phyloP scores from a whole-genome alignment of 37 sponge, comb jelly and placozoan species.

The Bolinopsis microptera region DNA sequence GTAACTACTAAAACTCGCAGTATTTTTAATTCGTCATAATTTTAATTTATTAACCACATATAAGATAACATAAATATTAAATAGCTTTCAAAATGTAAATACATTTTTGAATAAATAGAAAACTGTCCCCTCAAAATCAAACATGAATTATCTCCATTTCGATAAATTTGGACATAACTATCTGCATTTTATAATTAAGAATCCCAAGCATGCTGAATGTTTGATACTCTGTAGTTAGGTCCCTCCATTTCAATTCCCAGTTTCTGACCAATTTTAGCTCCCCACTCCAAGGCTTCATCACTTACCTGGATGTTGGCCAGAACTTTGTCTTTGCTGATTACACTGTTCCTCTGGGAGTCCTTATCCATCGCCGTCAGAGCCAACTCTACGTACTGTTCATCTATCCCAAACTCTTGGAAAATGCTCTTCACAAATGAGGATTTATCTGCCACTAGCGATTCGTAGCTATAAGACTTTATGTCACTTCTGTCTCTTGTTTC shows the following conservation, averaged over 20 bases:
- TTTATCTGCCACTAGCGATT: constrained; percentile 13
- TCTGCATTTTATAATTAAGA: too few species aligned
- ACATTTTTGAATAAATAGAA: too few species aligned
- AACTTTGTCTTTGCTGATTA: not conserved
- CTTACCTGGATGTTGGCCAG: not conserved
- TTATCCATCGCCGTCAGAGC: constrained; percentile 10
- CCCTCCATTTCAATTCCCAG: constrained; percentile 32
- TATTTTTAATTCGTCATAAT: too few species aligned
- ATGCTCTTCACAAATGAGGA: not conserved
- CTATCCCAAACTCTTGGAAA: constrained; percentile 31
- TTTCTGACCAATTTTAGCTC: not conserved
- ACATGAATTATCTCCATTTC: too few species aligned
- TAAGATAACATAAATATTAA: too few species aligned
- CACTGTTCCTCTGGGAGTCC: constrained; percentile 8
- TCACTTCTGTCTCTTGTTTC: not conserved
- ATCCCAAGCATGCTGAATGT: constrained; percentile 16
- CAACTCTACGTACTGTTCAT: not conserved
- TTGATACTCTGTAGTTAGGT: not conserved
- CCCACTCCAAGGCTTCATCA: constrained; percentile 17
- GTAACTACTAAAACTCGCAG: too few species aligned
- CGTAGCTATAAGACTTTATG: constrained; percentile 19
- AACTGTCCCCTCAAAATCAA: too few species aligned
- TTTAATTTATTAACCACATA: too few species aligned
- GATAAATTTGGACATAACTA: too few species aligned
- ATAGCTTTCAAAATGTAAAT: too few species aligned